Percentiles rank a stretch among this genome's conserved stretches.
phyloP scores from a whole-genome alignment of 2,797 vertebrate species.

The Etheostoma nigrum region DNA sequence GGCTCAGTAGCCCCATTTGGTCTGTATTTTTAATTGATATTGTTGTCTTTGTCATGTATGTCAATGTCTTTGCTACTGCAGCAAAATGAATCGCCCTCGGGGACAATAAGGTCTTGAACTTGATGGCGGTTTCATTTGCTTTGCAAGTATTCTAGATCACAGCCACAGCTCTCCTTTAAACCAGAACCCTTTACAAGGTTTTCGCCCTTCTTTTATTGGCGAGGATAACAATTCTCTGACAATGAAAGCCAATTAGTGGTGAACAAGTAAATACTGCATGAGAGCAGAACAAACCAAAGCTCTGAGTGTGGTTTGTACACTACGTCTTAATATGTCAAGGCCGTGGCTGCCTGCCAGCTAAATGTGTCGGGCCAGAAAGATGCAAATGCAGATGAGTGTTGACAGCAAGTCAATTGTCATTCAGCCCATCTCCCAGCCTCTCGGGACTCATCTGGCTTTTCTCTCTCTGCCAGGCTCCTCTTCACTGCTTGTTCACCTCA shows the following conservation, averaged over 20 bases:
- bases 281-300: conserved; percentile 69
- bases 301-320: conserved; percentile 56
- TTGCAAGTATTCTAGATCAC: conserved; percentile 63
- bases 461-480: conserved; percentile 41
- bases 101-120: no score
- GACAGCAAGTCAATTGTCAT: conserved; percentile 83
- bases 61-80: no score
- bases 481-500: conserved; percentile 61
- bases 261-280: conserved; percentile 79
- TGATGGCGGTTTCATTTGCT: conserved; percentile 55
- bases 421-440: conserved; percentile 71
- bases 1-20: no score
- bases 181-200: conserved; percentile 63
- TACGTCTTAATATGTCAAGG: conserved; percentile 78
- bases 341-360: conserved; percentile 66
- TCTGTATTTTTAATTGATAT: no score
- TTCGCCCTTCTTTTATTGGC: conserved; percentile 67
- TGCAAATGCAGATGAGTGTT: conserved; percentile 81
- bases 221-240: conserved; percentile 72
- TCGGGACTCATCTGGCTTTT: conserved; percentile 71
- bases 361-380: conserved; percentile 71
- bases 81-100: no score
- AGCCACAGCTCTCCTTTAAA: conserved; percentile 75
- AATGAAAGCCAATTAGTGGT: conserved; percentile 83
- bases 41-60: no score